These are phyloP conservation scores for Erpornis zantholeuca DNA, from an alignment of 2,113 vertebrate species.

Conservation along the genomic window DNA sequence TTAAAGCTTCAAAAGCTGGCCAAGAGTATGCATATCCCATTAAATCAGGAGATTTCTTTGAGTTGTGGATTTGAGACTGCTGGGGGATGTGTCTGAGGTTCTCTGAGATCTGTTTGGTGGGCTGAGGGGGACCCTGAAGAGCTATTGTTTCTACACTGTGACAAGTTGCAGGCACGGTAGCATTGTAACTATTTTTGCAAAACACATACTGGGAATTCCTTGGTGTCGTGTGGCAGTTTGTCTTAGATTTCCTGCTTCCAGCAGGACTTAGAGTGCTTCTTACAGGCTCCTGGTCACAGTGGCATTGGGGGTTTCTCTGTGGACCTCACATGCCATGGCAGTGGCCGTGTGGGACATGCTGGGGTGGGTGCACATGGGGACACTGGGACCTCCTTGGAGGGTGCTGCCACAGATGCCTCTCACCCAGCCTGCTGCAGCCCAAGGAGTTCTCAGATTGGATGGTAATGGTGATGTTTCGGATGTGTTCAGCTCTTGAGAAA, in stretches of 20 bases:
- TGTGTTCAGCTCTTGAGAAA: accelerated
- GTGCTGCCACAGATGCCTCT: background rate
- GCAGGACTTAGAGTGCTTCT: background rate
- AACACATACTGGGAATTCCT: background rate
- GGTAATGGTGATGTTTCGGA: background rate
- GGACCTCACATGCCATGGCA: accelerated
- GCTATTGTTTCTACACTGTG: background rate
- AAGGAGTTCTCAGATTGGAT: background rate
- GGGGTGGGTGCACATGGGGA: accelerated
- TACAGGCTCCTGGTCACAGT: accelerated
- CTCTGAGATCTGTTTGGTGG: background rate
- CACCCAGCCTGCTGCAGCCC: background rate
- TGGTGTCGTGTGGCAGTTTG: background rate
- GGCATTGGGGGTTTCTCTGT: background rate
- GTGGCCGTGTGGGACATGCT: accelerated
- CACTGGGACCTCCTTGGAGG: accelerated
- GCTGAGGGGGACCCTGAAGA: background rate
- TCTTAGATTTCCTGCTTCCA: background rate
- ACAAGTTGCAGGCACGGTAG: background rate
- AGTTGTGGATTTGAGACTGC: background rate
- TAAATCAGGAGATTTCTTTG: background rate
- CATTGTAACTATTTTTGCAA: background rate
- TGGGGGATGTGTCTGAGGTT: background rate
- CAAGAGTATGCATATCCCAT: background rate
- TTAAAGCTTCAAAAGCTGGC: background rate